Base-by-base conservation (phyloP, 2,888 invertebrate species). In the Eumerus sabulonum region DNA sequence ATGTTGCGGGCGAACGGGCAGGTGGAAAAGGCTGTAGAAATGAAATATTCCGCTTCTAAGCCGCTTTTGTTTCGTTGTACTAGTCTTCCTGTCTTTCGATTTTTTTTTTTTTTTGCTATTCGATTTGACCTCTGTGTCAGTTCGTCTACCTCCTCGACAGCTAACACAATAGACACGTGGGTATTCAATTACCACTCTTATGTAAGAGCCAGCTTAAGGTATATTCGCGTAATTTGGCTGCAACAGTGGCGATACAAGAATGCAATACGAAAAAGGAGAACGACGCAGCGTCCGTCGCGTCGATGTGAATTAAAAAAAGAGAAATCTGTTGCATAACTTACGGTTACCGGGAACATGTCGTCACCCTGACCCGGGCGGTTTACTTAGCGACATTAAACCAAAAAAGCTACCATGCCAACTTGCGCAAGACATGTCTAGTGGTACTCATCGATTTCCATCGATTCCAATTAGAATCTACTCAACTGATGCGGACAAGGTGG, bases 131-230 rank as follows among this genome's bases (percentile, higher is more conserved):
- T n/a, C 3, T 59, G 18, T 63, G 57, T 56, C 73, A 74, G 79
- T 79, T 79, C 79, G 48, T 79, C 74, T 74, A 74, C 79, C 79
- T 70, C 74, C 27, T 27, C 63, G 59, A 53, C 54, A 57, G 40
- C 27, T 27, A 27, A 27, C 27, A 27, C 27, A 4, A 4, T 27
- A 27, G 27, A 4, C 27, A 27, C 14, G 53, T 42, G 45, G 66
- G 76, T 73, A 68, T 79, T 79, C 74, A 79, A 79, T 74, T 79
- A 79, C 79, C 48, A 36, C 63, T 63, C 66, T 79, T 74, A 63
- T 79, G 64, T 45, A 64, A 74, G 74, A 64, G 70, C 74, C 64
- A n/a, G 64, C 54, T 63, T 74, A 17, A 16, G 38, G 16, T 57
- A 62, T 19, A 38, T 27, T 36, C 67, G 54, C 68, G 50, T 79